Base-by-base conservation (phyloP, 2,888 invertebrate genomes). In the Ditula angustiorana region DNA sequence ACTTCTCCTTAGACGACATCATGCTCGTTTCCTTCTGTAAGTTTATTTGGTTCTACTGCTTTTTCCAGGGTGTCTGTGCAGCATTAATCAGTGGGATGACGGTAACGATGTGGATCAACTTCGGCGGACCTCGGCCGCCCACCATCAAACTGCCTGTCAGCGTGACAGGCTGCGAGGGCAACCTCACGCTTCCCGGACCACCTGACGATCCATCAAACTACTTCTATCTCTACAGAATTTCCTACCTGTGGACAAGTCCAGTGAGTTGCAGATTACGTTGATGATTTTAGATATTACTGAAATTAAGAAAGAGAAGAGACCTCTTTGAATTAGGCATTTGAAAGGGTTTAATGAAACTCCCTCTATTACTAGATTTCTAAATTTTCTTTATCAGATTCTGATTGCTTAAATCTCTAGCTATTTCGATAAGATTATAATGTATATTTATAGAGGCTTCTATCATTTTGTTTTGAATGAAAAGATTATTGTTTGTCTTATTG, bases 71-170 rank as follows among this genome's bases (percentile, higher is more conserved):
- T 26, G 96, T 95, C 0, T 88, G 96, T 8, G 75, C 91, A 10
- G 97, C 96, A 0, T 85, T 97, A 1, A 52, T 95, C 0, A 75
- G 88, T 4, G 96, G 97, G 0, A 90, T 98, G 66, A 86, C 92
- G 0, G 78, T 97, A 58, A 95, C 96, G 1, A 90, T 98, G 47
- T 97, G 97, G 97, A 95, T 98, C 71, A 97, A 97, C 56, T 97
- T 98, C 81, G 97, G 97, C 0, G 94, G 95, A 3, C 96, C 97
- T 0, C 95, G 96, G 71, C 96, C 96, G 0, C 82, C 92, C 0
- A 80, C 94, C 0, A 82, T 85, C 5, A 90, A 85, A 52, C 78
- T 96, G 44, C 94, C 95, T 0, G 89, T 95, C 44, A 93, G 93
- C 11, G 93, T 90, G 0, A 94, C 92, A 3, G 95, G 95, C 33